Evolutionary conservation across 2,113 vertebrate species (phyloP).

Genomic region (Turnix velox): DNA sequence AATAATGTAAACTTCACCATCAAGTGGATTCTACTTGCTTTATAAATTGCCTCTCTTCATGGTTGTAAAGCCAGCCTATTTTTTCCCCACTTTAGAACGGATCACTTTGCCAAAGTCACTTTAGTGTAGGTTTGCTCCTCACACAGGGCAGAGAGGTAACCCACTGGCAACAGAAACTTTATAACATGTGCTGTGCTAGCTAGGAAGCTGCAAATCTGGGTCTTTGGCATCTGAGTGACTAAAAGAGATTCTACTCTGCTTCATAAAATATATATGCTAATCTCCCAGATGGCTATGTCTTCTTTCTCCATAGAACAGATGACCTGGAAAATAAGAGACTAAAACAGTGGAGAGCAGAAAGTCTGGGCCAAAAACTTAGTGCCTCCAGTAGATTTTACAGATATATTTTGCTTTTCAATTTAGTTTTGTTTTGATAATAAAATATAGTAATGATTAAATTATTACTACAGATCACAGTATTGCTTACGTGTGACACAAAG

Average conservation of each 20-base stretch:
- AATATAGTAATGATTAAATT: neutral
- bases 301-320: slow-evolving; percentile 42
- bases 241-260: slow-evolving; percentile 12
- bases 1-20: neutral
- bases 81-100: neutral
- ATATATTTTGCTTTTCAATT: neutral
- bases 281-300: slow-evolving; percentile 52
- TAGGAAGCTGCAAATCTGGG: slow-evolving; percentile 17
- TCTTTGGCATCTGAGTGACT: slow-evolving; percentile 33
- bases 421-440: neutral
- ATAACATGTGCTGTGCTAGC: neutral
- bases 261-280: slow-evolving; percentile 66
- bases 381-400: neutral
- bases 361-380: neutral
- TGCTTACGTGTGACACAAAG: neutral
- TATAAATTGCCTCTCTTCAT: neutral
- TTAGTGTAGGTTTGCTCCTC: neutral
- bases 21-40: neutral
- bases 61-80: neutral
- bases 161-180: neutral
- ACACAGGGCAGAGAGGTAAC: neutral
- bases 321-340: slow-evolving; percentile 47
- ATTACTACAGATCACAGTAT: neutral
- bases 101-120: neutral
- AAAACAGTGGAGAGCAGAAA: neutral